Evolutionary conservation across 2,888 invertebrate genomes (phyloP), one percentile per base, ranked within the genome.

Genomic region (Cephus spinipes): DNA sequence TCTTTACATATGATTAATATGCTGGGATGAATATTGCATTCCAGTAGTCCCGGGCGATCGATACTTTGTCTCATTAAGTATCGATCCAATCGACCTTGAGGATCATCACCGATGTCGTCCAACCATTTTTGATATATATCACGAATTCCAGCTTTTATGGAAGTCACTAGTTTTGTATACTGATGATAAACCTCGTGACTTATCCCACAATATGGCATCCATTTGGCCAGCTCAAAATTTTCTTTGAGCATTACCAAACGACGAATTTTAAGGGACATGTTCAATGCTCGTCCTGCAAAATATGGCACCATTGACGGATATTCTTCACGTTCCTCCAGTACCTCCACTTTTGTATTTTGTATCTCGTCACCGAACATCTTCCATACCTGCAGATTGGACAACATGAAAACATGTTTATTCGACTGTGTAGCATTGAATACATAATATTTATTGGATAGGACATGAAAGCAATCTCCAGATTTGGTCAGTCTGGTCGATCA

Each of bases 11-110:
- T 92, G 79, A 94, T 94, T 86, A 96, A 88, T 76, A 96, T 92
- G 69, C 93, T 92, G 79, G 95, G 95, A 88, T 97, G 96, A 83
- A 97, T 95, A 90, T 97, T 97, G 89, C 95, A 95, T 89, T 96
- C 95, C 80, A 97, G 89, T 74, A 96, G 92, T 0, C 95, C 96
- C 11, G 90, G 90, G 23, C 82, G 90, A 6, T 92, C 92, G 31
- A 91, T 89, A 87, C 95, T 96, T 81, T 94, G 94, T 80, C 94
- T 92, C 94, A 98, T 95, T 77, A 98, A 92, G 0, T 96, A 95
- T 73, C 94, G 94, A 85, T 97, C 95, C 34, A 96, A 91, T 73
- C 94, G 93, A 0, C 91, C 90, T 0, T 92, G 91, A 75, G 94
- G 93, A 89, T 94, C 94, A 75, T 94, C 94, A 30, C 94, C 95